Evolutionary conservation across 1,140 invertebrate species (phyloP), one percentile per base, ranked within the genome.

Genomic region (Achroia grisella): DNA sequence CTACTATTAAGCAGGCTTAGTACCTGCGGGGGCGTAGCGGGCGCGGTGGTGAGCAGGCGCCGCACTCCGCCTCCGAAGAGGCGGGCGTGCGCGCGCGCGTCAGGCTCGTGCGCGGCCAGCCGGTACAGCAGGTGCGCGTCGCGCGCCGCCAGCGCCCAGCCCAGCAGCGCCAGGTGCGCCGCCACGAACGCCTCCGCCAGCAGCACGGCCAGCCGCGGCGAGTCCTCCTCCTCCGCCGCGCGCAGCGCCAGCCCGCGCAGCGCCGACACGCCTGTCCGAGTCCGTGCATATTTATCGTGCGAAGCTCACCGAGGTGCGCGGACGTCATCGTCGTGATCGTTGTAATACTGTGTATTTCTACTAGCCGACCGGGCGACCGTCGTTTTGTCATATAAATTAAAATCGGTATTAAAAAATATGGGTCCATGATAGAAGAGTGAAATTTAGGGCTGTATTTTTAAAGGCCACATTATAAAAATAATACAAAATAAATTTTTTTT

Each of bases 211-310:
- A 99, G 83, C 62, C 96, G 94, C 0, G 97, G 97, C 0, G 95
- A 93, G 76, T 99, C 97, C 69, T 99, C 97, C 70, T 99, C 98
- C 73, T 97, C 96, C 60, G 98, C 97, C 64, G 99, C 97, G 10
- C 96, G 88, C 0, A 95, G 93, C 2, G 99, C 82, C 32, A 99
- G 85, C 0, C 96, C 94, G 9, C 96, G 90, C 31, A 99, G 86
- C 55, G 95, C 96, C 1, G 96, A 95, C 0, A 99, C 97, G 15
- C 97, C 86, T 87, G 36, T 35, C 10, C 12, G 10, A 35, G n/a
- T n/a, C n/a, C 17, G 17, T 6, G 2, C 17, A 23, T 23, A 23
- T 6, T 3, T 23, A 23, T 6, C 17, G 17, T n/a, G n/a, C n/a
- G n/a, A n/a, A n/a, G n/a, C n/a, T n/a, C n/a, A n/a, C n/a, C n/a